Base-by-base conservation (phyloP, 2,113 vertebrate genomes). In the Corvus hawaiiensis region DNA sequence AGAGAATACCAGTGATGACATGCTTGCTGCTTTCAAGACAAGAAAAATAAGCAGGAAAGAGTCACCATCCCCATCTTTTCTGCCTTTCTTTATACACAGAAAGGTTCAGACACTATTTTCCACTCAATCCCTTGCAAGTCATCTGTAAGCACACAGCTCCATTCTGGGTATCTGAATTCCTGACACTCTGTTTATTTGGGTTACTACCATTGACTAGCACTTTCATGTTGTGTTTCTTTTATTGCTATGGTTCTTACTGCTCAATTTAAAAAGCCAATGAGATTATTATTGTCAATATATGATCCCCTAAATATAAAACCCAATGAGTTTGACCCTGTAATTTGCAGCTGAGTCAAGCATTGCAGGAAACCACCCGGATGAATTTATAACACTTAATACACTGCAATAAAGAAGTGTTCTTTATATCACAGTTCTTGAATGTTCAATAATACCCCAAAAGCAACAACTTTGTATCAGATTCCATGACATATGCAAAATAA, bases 1-100 rank as follows among this genome's bases (percentile, higher is more conserved):
- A 91, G 54, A 56, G 78, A 91, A 64, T 49, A 85, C 84, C 91
- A 85, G 87, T 56, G 89, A 93, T 95, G 91, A 95, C 81, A 94
- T 74, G 87, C 90, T 92, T 94, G 82, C 82, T 80, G 72, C 82
- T 96, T 94, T 91, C 79, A 93, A 91, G 87, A 83, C 78, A 96
- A 95, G 91, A 96, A 97, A 96, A 96, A 96, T 93, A 96, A 96
- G 87, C 95, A 95, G 75, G 33, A n/a, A 83, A 91, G 56, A 95
- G 81, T 62, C 62, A 58, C 78, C 59, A 90, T 64, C 22, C 49
- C 64, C 64, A 90, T 88, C 63, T 87, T 69, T 80, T 91, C 87
- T 86, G 87, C 41, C 35, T 73, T 84, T 44, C 87, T 93, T 91
- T 80, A 74, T 44, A 90, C 21, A 85, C 22, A 93, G 52, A 74